Evolutionary conservation across 2,113 vertebrate genomes (phyloP), one percentile per base, ranked within the genome.

Genomic region (Melanerpes formicivorus): DNA sequence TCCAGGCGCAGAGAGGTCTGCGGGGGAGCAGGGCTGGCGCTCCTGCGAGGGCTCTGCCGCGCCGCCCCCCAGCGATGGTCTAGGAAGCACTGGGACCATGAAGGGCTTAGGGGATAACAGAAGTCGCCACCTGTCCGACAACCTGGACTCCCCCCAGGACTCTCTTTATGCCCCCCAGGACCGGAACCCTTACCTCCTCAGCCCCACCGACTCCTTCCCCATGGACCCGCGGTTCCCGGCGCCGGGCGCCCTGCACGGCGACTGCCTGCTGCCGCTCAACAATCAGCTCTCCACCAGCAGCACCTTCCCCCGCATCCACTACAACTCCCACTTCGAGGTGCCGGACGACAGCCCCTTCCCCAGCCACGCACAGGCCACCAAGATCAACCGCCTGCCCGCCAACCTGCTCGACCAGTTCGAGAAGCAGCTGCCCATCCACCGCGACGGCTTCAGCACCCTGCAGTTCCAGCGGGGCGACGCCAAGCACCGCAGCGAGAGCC

Each of bases 371-470:
- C 98, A 98, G 75, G 98, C 98, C 78, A 98, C 98, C 72, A 98
- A 98, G 96, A 98, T 98, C 97, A 99, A 98, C 93, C 98, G 99
- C 84, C 96, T 98, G 84, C 98, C 99, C 2, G 97, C 98, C 59
- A 99, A 98, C 96, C 98, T 99, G 77, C 97, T 99, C 65, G 99
- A 99, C 97, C 99, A 99, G 96, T 99, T 99, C 95, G 99, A 99
- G 81, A 99, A 99, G 96, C 99, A 99, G 96, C 97, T 99, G 89
- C 99, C 99, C 14, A 98, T 98, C 87, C 98, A 99, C 88, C 97
- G 98, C 3, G 99, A 99, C 2, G 99, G 99, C 65, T 99, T 99
- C 97, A 99, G 99, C 97, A 99, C 99, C 1, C 97, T 99, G 60
- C 99, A 99, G 97, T 99, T 99, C 91, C 99, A 99, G 82, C 97